A percentile compares a stretch with the other conserved stretches of the same genome.
Evolutionary conservation across 2,113 vertebrate species (phyloP).

Genomic region (Cinclus mexicanus): DNA sequence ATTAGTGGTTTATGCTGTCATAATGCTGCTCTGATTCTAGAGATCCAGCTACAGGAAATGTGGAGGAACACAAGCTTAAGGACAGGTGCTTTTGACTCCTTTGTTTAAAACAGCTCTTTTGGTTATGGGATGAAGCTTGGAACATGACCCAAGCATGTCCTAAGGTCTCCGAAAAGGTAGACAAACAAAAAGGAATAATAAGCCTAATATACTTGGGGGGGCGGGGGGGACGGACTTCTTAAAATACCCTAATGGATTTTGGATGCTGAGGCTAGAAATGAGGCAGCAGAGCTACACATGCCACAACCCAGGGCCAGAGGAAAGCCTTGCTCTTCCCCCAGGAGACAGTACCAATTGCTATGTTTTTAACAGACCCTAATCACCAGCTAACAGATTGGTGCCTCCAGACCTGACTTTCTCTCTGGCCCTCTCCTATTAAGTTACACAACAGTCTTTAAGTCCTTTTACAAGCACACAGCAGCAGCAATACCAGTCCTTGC

Average conservation of each 20-base stretch:
- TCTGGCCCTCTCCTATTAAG: neutral
- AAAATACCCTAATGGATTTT: neutral
- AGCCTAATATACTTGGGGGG: neutral
- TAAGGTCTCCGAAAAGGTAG: neutral
- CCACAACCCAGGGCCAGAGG: neutral
- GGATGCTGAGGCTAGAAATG: neutral
- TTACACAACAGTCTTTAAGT: neutral
- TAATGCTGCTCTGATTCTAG: neutral
- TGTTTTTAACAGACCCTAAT: neutral
- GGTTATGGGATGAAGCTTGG: neutral
- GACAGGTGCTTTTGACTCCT: neutral
- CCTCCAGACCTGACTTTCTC: neutral
- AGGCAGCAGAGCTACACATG: neutral
- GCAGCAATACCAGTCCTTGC: neutral
- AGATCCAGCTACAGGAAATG: neutral
- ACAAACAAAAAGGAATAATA: neutral
- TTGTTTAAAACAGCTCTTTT: neutral
- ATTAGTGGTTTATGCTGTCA: neutral
- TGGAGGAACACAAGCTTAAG: neutral
- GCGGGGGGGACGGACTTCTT: too few relatives aligned
- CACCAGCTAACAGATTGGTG: neutral
- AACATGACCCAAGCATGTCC: neutral
- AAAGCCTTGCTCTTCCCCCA: neutral
- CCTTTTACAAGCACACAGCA: neutral
- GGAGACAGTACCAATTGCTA: neutral